A percentile compares a stretch with the other conserved stretches of the same genome.
Evolutionary conservation across 1,140 invertebrate genomes (phyloP).

Genomic region (Teleogryllus occipitalis): DNA sequence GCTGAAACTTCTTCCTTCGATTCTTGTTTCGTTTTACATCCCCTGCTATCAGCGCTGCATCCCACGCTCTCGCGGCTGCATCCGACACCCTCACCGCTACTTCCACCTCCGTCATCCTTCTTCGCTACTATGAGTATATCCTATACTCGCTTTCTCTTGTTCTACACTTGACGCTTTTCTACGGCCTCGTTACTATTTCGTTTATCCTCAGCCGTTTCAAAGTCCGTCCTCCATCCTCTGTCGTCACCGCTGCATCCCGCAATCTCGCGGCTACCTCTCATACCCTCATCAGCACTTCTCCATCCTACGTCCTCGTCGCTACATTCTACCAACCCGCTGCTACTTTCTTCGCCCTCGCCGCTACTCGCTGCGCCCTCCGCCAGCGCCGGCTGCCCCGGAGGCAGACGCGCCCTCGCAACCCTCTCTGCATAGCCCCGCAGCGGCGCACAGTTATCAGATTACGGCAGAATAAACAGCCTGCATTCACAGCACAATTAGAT

Average conservation of each 20-base stretch:
- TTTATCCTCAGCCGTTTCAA: too few relatives aligned
- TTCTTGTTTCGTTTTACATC: too few relatives aligned
- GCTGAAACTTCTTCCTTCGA: too few relatives aligned
- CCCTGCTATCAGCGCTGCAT: too few relatives aligned
- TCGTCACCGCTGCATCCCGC: not conserved
- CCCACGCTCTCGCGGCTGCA: too few relatives aligned
- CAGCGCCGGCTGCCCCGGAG: not conserved
- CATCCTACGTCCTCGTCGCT: not conserved
- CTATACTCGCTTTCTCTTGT: too few relatives aligned
- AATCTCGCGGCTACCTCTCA: not conserved
- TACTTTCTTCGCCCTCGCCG: not conserved
- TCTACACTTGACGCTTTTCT: too few relatives aligned
- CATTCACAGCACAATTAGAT: constrained; percentile 4
- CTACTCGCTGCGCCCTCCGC: not conserved
- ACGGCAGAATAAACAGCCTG: constrained; percentile 3
- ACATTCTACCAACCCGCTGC: not conserved
- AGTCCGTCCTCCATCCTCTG: not conserved
- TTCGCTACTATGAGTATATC: too few relatives aligned
- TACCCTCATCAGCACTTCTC: not conserved
- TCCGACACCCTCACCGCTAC: too few relatives aligned
- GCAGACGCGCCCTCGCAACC: not conserved
- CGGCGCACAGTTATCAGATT: not conserved
- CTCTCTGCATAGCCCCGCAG: not conserved
- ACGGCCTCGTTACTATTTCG: too few relatives aligned
- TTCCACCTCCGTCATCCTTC: too few relatives aligned